phyloP scores from a whole-genome alignment of 2,113 vertebrate species.

The Paracanthobrama guichenoti region DNA sequence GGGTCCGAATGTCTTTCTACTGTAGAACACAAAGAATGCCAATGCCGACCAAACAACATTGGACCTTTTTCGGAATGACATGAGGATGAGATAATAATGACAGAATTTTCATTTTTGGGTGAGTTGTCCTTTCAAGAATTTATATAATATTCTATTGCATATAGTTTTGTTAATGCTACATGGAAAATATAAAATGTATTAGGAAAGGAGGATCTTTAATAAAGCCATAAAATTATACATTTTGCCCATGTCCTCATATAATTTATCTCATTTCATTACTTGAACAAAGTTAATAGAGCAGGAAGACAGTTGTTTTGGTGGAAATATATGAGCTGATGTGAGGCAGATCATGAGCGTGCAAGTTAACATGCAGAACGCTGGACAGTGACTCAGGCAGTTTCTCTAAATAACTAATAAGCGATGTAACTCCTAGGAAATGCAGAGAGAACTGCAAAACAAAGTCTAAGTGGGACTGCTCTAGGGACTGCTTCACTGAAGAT shows the following conservation, averaged over 20 bases:
- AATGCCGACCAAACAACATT: too few relatives aligned
- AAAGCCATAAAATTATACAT: neutral
- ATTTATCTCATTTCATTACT: neutral
- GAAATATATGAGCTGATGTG: neutral
- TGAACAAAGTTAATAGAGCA: neutral
- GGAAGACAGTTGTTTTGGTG: neutral
- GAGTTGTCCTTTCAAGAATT: neutral
- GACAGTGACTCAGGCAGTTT: constrained; percentile 15
- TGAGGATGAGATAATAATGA: too few relatives aligned
- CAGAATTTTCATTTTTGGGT: too few relatives aligned
- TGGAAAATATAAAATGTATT: neutral
- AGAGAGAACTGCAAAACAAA: constrained; percentile 32
- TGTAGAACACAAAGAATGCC: too few relatives aligned
- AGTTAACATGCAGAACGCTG: constrained; percentile 8
- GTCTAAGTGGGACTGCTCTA: constrained; percentile 35
- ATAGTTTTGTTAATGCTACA: neutral
- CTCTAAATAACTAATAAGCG: constrained; percentile 28
- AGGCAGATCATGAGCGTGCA: neutral
- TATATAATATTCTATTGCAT: neutral
- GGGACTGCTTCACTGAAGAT: constrained; percentile 36
- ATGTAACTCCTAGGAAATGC: constrained; percentile 18
- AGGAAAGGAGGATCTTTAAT: neutral
- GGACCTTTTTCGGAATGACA: too few relatives aligned
- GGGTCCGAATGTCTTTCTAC: too few relatives aligned
- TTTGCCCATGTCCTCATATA: neutral